Evolutionary conservation across 2,888 invertebrate species (phyloP).

Genomic region (Molanna angustata): DNA sequence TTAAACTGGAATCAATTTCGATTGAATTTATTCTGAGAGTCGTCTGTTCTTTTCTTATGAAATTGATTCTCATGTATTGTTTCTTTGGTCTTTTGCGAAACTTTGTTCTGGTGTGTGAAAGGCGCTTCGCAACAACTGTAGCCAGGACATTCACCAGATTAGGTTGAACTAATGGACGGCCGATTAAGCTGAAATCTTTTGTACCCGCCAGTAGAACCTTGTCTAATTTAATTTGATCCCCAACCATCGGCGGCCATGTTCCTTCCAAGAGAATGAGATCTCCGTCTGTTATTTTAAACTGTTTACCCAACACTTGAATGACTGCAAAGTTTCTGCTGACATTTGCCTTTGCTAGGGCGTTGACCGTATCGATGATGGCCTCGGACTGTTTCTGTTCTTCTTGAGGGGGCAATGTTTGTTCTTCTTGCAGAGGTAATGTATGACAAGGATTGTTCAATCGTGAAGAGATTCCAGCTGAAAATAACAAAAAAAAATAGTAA

Average conservation of each 20-base stretch:
- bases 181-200: slow-evolving; percentile 77
- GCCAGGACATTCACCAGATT: slow-evolving; percentile 74
- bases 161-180: slow-evolving; percentile 72
- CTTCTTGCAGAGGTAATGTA: too few species aligned
- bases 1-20: slow-evolving; percentile 56
- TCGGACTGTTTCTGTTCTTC: slow-evolving; percentile 37
- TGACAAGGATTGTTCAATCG: too few species aligned
- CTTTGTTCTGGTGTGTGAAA: slow-evolving; percentile 75
- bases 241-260: slow-evolving; percentile 77
- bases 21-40: slow-evolving; percentile 76
- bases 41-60: slow-evolving; percentile 65
- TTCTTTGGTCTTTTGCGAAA: slow-evolving; percentile 76
- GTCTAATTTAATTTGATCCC: slow-evolving; percentile 76
- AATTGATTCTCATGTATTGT: slow-evolving; percentile 73
- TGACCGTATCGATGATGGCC: slow-evolving; percentile 62
- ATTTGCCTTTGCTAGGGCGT: slow-evolving; percentile 57
- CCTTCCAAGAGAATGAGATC: slow-evolving; percentile 81
- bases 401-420: not conserved
- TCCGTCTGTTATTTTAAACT: slow-evolving; percentile 81
- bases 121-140: slow-evolving; percentile 79
- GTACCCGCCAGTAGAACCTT: slow-evolving; percentile 80
- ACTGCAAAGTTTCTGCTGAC: slow-evolving; percentile 76
- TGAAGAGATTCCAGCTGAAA: slow-evolving; percentile 9
- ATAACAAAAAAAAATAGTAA: too few species aligned
- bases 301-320: slow-evolving; percentile 76